A percentile compares a stretch with the other conserved stretches of the same genome.
Evolutionary conservation across 2,113 vertebrate genomes (phyloP).

Genomic region (Microtus richardsoni): DNA sequence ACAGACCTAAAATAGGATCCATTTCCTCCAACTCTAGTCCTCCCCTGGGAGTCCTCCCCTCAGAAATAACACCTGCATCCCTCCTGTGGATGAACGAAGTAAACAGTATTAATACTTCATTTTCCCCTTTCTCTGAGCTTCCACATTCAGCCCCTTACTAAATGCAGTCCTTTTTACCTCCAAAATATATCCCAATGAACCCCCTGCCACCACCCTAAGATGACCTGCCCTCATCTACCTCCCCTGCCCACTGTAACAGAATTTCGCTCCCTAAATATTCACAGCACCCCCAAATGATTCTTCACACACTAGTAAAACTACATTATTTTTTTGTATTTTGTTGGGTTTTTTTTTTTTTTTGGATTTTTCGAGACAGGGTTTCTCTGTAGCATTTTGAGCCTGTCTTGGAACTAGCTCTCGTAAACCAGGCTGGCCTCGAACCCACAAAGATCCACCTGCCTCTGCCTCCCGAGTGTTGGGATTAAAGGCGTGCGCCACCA

Average conservation of each 20-base stretch:
- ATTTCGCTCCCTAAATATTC: neutral
- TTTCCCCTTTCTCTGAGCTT: neutral
- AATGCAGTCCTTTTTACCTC: neutral
- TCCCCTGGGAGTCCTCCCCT: neutral
- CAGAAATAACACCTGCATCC: neutral
- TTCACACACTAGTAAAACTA: neutral
- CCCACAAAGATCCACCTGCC: too few relatives aligned
- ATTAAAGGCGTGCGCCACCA: too few relatives aligned
- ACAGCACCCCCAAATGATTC: neutral
- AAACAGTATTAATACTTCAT: neutral
- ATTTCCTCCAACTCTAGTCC: too few relatives aligned
- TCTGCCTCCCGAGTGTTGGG: too few relatives aligned
- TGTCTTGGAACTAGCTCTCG: too few relatives aligned
- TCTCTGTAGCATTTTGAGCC: too few relatives aligned
- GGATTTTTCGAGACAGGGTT: too few relatives aligned
- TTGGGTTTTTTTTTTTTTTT: too few relatives aligned
- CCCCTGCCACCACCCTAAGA: neutral
- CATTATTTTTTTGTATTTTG: neutral
- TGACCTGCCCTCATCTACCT: neutral
- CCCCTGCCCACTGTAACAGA: neutral
- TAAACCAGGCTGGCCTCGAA: too few relatives aligned
- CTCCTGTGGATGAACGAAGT: neutral
- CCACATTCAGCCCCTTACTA: neutral
- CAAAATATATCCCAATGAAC: neutral
- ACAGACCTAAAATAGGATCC: neutral